These are phyloP conservation scores for Leptopilina myrica DNA, from an alignment of 2,888 invertebrate genomes.

Conservation along the genomic window DNA sequence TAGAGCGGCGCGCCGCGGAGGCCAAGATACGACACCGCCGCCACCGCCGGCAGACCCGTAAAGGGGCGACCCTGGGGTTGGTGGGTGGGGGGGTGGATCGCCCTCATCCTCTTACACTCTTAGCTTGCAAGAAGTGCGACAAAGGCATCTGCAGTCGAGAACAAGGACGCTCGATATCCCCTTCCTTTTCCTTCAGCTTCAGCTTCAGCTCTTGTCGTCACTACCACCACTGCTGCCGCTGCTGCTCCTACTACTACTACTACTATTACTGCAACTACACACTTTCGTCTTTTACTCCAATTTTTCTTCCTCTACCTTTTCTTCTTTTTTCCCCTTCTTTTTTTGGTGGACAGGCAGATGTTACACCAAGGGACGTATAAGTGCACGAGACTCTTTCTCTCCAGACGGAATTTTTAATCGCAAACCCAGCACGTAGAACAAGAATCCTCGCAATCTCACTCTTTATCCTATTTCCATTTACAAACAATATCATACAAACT, in stretches of 20 bases:
- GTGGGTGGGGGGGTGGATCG: conserved; percentile 51
- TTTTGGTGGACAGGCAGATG: conserved; percentile 64
- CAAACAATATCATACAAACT: no score
- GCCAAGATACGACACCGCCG: conserved; percentile 77
- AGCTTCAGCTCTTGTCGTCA: conserved; percentile 43
- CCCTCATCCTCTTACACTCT: conserved; percentile 53
- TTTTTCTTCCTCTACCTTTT: conserved; percentile 48
- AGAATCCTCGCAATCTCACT: not conserved
- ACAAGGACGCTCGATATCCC: conserved; percentile 52
- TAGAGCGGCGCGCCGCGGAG: conserved; percentile 77
- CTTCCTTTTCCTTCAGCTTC: conserved; percentile 46
- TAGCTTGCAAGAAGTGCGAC: conserved; percentile 57
- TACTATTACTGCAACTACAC: conserved; percentile 49
- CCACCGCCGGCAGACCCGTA: conserved; percentile 75
- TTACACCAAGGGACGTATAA: conserved; percentile 62
- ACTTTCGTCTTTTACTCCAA: conserved; percentile 44
- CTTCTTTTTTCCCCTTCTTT: conserved; percentile 46
- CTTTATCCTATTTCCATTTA: not conserved
- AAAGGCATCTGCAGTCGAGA: conserved; percentile 53
- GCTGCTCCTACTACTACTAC: conserved; percentile 41
- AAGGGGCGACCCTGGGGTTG: conserved; percentile 66
- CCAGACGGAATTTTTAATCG: conserved; percentile 72
- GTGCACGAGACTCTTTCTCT: conserved; percentile 55
- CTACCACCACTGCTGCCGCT: conserved; percentile 48
- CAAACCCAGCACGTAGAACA: conserved; percentile 52